These are phyloP conservation scores for Papilio demoleus DNA, from an alignment of 2,888 invertebrate species.

Conservation along the genomic window DNA sequence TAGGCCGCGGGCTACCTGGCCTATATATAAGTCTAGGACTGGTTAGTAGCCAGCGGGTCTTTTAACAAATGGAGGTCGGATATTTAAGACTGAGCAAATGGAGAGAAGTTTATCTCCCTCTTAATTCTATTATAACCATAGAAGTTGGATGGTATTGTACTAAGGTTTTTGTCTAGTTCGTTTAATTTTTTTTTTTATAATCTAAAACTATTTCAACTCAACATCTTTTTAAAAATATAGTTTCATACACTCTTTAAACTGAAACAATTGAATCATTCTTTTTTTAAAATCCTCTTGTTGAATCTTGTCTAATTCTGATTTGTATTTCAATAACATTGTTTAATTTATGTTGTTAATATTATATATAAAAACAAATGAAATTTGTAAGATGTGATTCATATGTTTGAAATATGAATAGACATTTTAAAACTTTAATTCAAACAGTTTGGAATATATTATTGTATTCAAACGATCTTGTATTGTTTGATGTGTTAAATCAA, in stretches of 20 bases:
- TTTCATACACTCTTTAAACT: not conserved
- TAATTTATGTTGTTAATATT: not conserved
- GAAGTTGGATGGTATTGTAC: too few species aligned
- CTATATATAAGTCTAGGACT: too few species aligned
- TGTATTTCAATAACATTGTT: not conserved
- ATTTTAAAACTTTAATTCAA: not conserved
- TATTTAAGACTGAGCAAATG: too few species aligned
- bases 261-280: not conserved
- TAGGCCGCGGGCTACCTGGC: too few species aligned
- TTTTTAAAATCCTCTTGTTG: not conserved
- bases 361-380: not conserved
- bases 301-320: not conserved
- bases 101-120: too few species aligned
- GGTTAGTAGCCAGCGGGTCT: too few species aligned
- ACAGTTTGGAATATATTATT: not conserved
- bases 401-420: not conserved
- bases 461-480: not conserved
- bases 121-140: too few species aligned
- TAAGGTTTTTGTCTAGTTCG: too few species aligned
- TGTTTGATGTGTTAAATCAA: conserved; percentile 19
- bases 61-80: too few species aligned
- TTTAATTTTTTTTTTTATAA: too few species aligned
- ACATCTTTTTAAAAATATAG: too few species aligned
- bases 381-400: not conserved
- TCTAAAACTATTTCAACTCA: too few species aligned